Evolutionary conservation across 2,888 invertebrate genomes (phyloP), one percentile per base, ranked within the genome.

Genomic region (Muscina levida): DNA sequence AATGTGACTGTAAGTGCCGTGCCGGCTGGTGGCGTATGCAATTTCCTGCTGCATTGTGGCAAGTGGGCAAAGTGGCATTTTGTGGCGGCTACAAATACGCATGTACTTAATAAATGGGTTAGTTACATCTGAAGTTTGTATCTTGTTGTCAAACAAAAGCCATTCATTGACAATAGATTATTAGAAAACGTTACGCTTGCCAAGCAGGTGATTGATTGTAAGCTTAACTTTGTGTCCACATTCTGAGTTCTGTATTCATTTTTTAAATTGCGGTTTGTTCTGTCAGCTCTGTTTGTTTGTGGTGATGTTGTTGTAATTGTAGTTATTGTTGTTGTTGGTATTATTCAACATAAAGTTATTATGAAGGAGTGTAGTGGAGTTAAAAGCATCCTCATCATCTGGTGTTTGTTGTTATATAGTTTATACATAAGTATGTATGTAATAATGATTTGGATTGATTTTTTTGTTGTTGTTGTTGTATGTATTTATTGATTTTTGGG

Each of bases 371-470:
- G 77, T 72, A 68, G 57, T 74, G 77, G 79, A 51, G 82, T 82
- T 74, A 84, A 87, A 86, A 84, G 77, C 83, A 80, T 82, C 82
- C 83, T 72, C 53, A 66, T 68, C 72, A 5, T 31, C 31, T 8
- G 31, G 31, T 31, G n/a, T n/a, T n/a, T n/a, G n/a, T n/a, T n/a
- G n/a, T n/a, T n/a, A n/a, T n/a, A n/a, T n/a, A n/a, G n/a, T n/a
- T n/a, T n/a, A n/a, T n/a, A n/a, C n/a, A n/a, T n/a, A n/a, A n/a
- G n/a, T n/a, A n/a, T 71, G 37, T 56, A 57, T 77, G 42, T 67
- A 75, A 73, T 71, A 67, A 76, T 70, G 53, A 15, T 72, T 76
- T 57, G 77, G 70, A 82, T 72, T 78, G 73, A 74, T 83, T 72
- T 37, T 39, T 70, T 22, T 67, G 53, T 71, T 31, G 57, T 51